phyloP scores from a whole-genome alignment of 2,888 invertebrate species.

The Synanthedon tipuliformis region DNA sequence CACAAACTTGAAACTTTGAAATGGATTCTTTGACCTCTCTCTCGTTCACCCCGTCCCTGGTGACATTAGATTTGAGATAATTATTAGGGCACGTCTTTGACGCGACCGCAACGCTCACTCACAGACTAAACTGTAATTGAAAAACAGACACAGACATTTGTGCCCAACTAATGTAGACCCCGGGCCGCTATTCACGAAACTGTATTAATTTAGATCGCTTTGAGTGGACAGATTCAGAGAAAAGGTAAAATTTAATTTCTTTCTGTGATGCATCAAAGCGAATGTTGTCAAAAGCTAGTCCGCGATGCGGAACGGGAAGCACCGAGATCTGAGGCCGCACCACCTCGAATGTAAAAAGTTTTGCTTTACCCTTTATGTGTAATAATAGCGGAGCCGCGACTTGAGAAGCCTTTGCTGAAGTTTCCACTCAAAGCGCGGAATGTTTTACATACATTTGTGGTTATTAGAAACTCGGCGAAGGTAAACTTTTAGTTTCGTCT shows the following conservation, averaged over 20 bases:
- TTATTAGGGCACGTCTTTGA: constrained; percentile 36
- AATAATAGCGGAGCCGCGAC: constrained; percentile 46
- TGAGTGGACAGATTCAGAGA: constrained; percentile 35
- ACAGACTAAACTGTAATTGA: constrained; percentile 18
- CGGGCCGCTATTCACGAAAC: constrained; percentile 29
- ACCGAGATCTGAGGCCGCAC: constrained; percentile 39
- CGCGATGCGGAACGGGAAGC: constrained; percentile 51
- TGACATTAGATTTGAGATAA: constrained; percentile 28
- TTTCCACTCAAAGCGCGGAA: constrained; percentile 56
- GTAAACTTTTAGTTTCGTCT: constrained; percentile 21
- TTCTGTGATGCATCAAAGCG: constrained; percentile 52
- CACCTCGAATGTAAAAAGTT: constrained; percentile 61
- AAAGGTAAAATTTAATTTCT: constrained; percentile 51
- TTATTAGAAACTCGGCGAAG: constrained; percentile 37
- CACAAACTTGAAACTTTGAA: constrained; percentile 34
- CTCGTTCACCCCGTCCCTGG: constrained; percentile 29
- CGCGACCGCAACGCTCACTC: constrained; percentile 24
- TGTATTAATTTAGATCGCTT: constrained; percentile 45
- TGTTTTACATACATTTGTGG: constrained; percentile 51
- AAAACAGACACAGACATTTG: constrained; percentile 7
- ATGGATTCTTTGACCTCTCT: constrained; percentile 58
- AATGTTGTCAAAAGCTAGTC: constrained; percentile 58
- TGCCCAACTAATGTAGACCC: constrained; percentile 8
- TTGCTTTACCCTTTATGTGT: constrained; percentile 59
- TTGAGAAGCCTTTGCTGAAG: constrained; percentile 58